Percentiles rank a stretch among this genome's conserved stretches.
These are phyloP conservation scores for Sebastes reedi DNA, from an alignment of 2,797 vertebrate species.

Conservation along the genomic window DNA sequence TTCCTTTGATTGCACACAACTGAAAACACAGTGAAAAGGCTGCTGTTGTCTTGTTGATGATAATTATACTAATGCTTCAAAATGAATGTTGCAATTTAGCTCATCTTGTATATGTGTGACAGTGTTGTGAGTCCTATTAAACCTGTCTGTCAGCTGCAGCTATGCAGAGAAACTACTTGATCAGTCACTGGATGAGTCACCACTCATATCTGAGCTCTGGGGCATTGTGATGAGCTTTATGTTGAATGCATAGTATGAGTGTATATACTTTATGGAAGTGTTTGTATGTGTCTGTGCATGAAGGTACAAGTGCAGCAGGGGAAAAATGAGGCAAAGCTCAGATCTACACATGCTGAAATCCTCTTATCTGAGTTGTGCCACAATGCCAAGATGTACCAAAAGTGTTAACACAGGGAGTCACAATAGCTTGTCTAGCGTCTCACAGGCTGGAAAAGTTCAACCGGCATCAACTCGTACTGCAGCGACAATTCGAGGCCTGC, in stretches of 20 bases:
- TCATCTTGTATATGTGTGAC: neutral
- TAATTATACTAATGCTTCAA: neutral
- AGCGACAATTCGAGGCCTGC: neutral
- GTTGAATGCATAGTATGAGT: neutral
- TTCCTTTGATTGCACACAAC: neutral
- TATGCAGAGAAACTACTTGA: slow-evolving; percentile 3
- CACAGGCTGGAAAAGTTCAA: neutral
- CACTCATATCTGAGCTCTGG: slow-evolving; percentile 6
- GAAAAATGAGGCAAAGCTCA: neutral
- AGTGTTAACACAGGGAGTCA: neutral
- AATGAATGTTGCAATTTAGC: neutral
- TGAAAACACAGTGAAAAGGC: neutral
- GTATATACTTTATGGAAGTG: neutral
- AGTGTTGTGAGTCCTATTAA: neutral
- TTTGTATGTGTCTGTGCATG: neutral
- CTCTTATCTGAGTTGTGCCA: neutral
- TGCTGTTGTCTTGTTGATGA: neutral
- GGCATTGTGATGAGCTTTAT: slow-evolving; percentile 8
- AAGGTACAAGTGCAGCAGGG: neutral
- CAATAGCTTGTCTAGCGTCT: neutral
- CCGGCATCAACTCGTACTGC: neutral
- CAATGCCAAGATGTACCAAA: neutral
- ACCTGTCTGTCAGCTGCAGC: slow-evolving; percentile 20
- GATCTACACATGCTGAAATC: neutral
- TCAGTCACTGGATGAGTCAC: slow-evolving; percentile 37